Base-by-base conservation (phyloP, 2,888 invertebrate genomes). In the Blomia tropicalis region DNA sequence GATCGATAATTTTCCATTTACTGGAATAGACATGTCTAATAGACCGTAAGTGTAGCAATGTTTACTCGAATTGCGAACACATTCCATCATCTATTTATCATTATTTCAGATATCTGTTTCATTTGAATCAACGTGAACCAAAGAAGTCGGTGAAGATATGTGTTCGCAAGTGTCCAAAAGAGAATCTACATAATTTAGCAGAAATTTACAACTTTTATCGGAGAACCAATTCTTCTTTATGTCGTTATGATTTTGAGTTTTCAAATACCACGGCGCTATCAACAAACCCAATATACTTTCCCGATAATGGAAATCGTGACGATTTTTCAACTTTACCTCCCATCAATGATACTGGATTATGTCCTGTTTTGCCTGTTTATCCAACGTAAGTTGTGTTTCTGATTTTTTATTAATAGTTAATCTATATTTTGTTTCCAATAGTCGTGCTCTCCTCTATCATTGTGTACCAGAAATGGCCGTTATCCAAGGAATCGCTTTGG, bases 111-210 rank as follows among this genome's bases (percentile, higher is more conserved):
- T 61, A 62, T 58, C 43, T 75, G 44, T 84, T 92, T 70, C 91
- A 87, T 73, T 82, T 90, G 77, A 84, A 91, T 73, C 77, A 87
- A 2, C 79, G 78, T 64, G 81, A 89, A 71, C 76, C 89, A 14
- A 79, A 81, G 63, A 79, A 82, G 65, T 84, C 89, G 0, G 74
- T 89, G 22, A 87, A 88, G 75, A 83, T 93, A 67, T 93, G 93
- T 74, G 90, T 93, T 0, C 84, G 85, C 70, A 76, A 84, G 73
- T 93, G 93, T 72, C 93, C 93, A 0, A 80, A 79, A 64, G 78
- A 75, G 64, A 79, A 79, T 29, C 72, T 92, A 68, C 74, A 74
- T 1, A 76, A 77, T n/a, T 74, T 83, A 5, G 71, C 75, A 29
- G 87, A 88, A 53, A 76, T 92, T 19, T 78, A 83, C 69, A 73